Evolutionary conservation across 2,888 invertebrate species (phyloP), one percentile per base, ranked within the genome.

Genomic region (Blastobasis adustella): DNA sequence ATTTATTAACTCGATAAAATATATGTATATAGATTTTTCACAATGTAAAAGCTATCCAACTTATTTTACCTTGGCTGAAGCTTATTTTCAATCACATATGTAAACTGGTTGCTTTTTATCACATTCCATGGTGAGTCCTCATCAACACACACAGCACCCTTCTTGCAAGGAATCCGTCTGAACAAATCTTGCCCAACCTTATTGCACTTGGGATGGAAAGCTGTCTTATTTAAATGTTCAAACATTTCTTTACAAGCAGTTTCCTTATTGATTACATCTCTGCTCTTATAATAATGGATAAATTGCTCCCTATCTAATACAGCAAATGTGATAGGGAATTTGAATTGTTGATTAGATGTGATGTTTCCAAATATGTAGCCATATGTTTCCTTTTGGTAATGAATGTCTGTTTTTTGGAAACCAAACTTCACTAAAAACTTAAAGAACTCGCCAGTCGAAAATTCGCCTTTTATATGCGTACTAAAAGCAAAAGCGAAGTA

Each of bases 311-410:
- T 93, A 76, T 98, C 97, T 60, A 98, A 89, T 8, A 98, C 95
- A n/a, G 96, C 96, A 60, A 98, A 91, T 10, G 96, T 96, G 42
- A 95, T 90, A 8, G 92, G 92, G 59, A 90, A 90, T 53, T 90
- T 89, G 66, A 94, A 92, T 52, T 91, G 89, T 47, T 90, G 85
- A 58, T 87, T 90, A 0, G 95, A 91, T 37, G 98, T 96, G 47
- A 98, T 92, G 79, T 98, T 98, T 9, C 99, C 99, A 77, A 96
- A 99, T 66, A 99, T 96, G 80, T 96, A 98, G 47, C 98, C 98
- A 81, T 95, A 94, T 60, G 97, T 96, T 70, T 95, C 93, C 64
- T 93, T 93, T 67, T 93, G 92, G 63, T 94, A 93, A 77, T 96
- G 94, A 45, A 93, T 91, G 78, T 97, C 96, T 9, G 98, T 98